Evolutionary conservation across 2,797 vertebrate genomes (phyloP).

Genomic region (Psittacula derbiana): DNA sequence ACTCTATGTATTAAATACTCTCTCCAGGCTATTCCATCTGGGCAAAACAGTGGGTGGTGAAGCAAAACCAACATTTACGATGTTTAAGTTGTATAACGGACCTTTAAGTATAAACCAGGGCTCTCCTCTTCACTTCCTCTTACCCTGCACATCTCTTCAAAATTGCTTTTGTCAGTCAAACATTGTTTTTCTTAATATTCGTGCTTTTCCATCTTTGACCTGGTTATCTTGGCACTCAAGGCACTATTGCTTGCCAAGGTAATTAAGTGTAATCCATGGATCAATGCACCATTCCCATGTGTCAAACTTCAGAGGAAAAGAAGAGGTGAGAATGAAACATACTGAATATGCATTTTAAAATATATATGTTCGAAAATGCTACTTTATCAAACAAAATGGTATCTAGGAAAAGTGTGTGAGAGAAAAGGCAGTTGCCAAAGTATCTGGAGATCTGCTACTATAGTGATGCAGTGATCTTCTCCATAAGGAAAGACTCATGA

Average conservation of each 20-base stretch:
- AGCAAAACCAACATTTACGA: conserved; percentile 44
- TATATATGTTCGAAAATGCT: not conserved
- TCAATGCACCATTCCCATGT: conserved; percentile 1
- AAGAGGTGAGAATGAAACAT: not conserved
- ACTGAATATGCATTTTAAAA: conserved; percentile 24
- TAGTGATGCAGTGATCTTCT: not conserved
- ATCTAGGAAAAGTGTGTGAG: not conserved
- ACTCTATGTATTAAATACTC: not conserved
- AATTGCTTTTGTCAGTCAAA: conserved; percentile 65
- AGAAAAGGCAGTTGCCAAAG: not conserved
- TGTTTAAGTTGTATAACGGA: conserved; percentile 33
- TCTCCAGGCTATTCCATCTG: conserved; percentile 19
- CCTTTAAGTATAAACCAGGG: not conserved
- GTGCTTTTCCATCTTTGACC: conserved; percentile 21
- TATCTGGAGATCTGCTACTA: not conserved
- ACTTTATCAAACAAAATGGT: not conserved
- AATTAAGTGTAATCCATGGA: conserved; percentile 50
- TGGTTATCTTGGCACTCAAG: conserved; percentile 61
- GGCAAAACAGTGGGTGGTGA: conserved; percentile 32
- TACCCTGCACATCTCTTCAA: not conserved
- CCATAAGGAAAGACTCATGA: not conserved
- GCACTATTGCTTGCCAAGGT: conserved; percentile 49
- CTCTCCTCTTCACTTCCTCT: not conserved
- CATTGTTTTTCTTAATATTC: conserved; percentile 35
- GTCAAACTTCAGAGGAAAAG: conserved; percentile 10